Conservation (phyloP, 2,113 vertebrate species). For the Sceloporus undulatus region DNA sequence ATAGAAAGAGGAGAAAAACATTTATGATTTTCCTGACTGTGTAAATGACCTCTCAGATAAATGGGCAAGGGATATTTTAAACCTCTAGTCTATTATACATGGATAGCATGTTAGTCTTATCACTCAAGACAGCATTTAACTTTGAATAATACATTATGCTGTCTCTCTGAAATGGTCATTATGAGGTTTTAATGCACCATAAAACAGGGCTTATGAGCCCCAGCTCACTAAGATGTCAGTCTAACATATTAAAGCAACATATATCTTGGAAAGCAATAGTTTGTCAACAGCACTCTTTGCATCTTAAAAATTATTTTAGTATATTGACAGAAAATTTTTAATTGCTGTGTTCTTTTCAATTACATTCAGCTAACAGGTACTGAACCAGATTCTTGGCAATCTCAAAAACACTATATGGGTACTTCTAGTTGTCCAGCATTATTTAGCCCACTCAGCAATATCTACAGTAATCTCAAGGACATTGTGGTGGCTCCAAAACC, state of each 20-base stretch:
- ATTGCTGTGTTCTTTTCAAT: constrained; percentile 13
- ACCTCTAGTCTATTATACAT: constrained; percentile 55
- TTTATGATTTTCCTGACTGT: constrained; percentile 49
- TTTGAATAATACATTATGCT: constrained; percentile 64
- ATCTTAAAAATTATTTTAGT: constrained; percentile 22
- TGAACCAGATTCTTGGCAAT: background rate
- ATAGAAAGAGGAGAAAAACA: constrained; percentile 44
- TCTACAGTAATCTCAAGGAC: background rate
- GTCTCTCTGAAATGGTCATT: constrained; percentile 61
- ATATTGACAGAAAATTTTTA: constrained; percentile 19
- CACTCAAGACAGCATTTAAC: constrained; percentile 67
- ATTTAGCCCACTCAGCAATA: background rate
- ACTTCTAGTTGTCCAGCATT: background rate
- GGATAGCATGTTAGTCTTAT: constrained; percentile 61
- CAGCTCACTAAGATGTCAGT: constrained; percentile 45
- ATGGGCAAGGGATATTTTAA: constrained; percentile 68
- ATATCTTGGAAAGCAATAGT: constrained; percentile 39
- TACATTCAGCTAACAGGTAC: background rate
- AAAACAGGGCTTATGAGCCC: constrained; percentile 63
- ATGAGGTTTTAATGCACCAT: constrained; percentile 63
- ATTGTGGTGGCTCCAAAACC: background rate
- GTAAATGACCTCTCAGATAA: constrained; percentile 66
- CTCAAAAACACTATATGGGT: background rate
- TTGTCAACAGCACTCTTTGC: constrained; percentile 42
- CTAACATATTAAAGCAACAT: constrained; percentile 48